Evolutionary conservation across 2,113 vertebrate genomes (phyloP).

Genomic region (Rallus limicola): DNA sequence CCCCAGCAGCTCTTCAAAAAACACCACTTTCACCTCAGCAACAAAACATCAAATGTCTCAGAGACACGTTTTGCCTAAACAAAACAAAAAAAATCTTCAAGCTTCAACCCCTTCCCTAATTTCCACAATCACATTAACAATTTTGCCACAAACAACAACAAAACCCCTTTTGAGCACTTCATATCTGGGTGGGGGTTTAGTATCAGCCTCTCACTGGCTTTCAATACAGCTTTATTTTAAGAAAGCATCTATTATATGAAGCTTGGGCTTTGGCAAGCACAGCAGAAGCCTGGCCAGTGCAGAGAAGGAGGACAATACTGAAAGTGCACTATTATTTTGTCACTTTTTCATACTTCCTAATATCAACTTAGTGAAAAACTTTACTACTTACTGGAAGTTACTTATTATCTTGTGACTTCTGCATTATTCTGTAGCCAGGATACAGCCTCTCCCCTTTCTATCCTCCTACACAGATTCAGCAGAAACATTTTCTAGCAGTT

Average conservation of each 20-base stretch:
- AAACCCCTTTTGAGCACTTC: constrained; percentile 48
- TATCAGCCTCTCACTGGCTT: constrained; percentile 55
- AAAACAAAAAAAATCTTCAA: too few relatives aligned
- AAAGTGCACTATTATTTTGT: constrained; percentile 47
- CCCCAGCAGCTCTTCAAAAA: neutral
- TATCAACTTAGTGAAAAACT: constrained; percentile 4
- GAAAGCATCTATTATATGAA: constrained; percentile 61
- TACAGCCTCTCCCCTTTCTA: constrained; percentile 40
- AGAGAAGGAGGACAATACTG: constrained; percentile 15
- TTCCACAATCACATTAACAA: neutral
- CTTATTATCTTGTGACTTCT: constrained; percentile 22
- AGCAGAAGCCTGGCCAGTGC: constrained; percentile 9
- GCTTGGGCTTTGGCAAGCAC: constrained; percentile 36
- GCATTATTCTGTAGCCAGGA: constrained; percentile 25
- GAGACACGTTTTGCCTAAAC: neutral
- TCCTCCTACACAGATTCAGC: constrained; percentile 45
- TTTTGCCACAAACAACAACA: neutral
- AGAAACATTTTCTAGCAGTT: constrained; percentile 48
- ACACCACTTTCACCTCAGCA: neutral
- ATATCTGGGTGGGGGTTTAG: constrained; percentile 58
- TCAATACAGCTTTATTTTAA: constrained; percentile 65
- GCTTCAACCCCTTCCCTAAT: neutral
- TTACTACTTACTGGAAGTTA: constrained; percentile 13
- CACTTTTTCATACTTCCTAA: constrained; percentile 39
- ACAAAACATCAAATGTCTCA: neutral